These are phyloP conservation scores for Smittia sp. DNA, from an alignment of 2,888 invertebrate genomes.

Conservation along the genomic window DNA sequence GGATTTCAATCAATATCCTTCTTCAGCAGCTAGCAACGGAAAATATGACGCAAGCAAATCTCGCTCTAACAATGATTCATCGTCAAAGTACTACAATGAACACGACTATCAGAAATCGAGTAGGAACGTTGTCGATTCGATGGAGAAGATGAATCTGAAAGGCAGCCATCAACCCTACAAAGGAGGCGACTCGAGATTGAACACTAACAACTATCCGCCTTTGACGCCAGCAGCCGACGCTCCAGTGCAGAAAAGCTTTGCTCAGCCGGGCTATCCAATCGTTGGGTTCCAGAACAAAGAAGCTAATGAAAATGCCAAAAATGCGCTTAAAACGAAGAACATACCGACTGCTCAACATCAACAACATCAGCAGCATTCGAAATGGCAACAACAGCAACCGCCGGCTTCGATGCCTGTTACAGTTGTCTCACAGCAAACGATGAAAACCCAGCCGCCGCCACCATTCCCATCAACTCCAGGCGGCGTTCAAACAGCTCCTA, in stretches of 20 bases:
- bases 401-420: slow-evolving; percentile 42
- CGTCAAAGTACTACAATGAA: background rate
- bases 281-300: slow-evolving; percentile 53
- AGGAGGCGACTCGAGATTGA: background rate
- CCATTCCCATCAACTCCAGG: slow-evolving; percentile 42
- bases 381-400: slow-evolving; percentile 47
- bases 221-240: slow-evolving; percentile 44
- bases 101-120: slow-evolving; percentile 18
- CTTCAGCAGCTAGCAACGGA: slow-evolving; percentile 44
- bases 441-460: slow-evolving; percentile 42
- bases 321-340: slow-evolving; percentile 50
- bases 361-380: slow-evolving; percentile 46
- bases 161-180: slow-evolving; percentile 24
- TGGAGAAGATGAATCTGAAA: slow-evolving; percentile 36
- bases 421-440: slow-evolving; percentile 19
- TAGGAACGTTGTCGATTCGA: slow-evolving; percentile 26
- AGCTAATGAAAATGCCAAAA: slow-evolving; percentile 53
- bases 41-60: slow-evolving; percentile 43
- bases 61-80: background rate
- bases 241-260: slow-evolving; percentile 48
- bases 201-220: slow-evolving; percentile 43
- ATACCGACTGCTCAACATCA: slow-evolving; percentile 46
- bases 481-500: slow-evolving; percentile 30
- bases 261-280: slow-evolving; percentile 40
- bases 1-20: slow-evolving; percentile 2